Percentiles rank a stretch among this genome's conserved stretches.
These are phyloP conservation scores for Drosophila rhopaloa DNA, from an alignment of 1,140 invertebrate genomes.

Conservation along the genomic window DNA sequence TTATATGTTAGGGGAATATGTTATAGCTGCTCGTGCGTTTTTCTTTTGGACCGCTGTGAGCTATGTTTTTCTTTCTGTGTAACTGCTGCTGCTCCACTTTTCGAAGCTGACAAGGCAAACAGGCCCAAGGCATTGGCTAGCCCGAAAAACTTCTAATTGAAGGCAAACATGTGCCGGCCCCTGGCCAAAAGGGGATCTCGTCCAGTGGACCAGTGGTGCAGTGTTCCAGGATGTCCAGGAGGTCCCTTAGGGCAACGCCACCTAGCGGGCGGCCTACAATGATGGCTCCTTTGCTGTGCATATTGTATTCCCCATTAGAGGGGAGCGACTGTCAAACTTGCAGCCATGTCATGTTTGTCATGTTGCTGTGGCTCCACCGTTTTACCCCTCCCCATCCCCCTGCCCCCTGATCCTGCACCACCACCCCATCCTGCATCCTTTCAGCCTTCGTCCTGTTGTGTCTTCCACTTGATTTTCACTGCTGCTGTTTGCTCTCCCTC, in stretches of 20 bases:
- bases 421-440: not conserved
- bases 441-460: slow-evolving; percentile 3
- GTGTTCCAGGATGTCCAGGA: slow-evolving; percentile 5
- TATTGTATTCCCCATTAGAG: slow-evolving; percentile 31
- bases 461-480: slow-evolving; percentile 51
- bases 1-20: no score
- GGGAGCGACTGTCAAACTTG: slow-evolving; percentile 53
- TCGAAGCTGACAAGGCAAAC: slow-evolving; percentile 50
- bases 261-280: slow-evolving; percentile 29
- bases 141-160: slow-evolving; percentile 75
- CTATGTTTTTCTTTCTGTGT: not conserved
- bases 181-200: not conserved
- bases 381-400: not conserved
- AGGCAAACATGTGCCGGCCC: slow-evolving; percentile 68
- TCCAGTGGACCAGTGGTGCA: slow-evolving; percentile 1
- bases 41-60: no score
- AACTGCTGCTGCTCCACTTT: slow-evolving; percentile 28
- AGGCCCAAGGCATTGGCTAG: slow-evolving; percentile 42
- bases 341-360: slow-evolving; percentile 54
- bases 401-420: not conserved
- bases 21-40: no score
- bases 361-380: slow-evolving; percentile 24
- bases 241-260: slow-evolving; percentile 3
- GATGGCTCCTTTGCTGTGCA: slow-evolving; percentile 27
- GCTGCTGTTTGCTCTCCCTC: slow-evolving; percentile 12